Evolutionary conservation across 2,113 vertebrate genomes (phyloP).

Genomic region (Ctenodactylus gundi): DNA sequence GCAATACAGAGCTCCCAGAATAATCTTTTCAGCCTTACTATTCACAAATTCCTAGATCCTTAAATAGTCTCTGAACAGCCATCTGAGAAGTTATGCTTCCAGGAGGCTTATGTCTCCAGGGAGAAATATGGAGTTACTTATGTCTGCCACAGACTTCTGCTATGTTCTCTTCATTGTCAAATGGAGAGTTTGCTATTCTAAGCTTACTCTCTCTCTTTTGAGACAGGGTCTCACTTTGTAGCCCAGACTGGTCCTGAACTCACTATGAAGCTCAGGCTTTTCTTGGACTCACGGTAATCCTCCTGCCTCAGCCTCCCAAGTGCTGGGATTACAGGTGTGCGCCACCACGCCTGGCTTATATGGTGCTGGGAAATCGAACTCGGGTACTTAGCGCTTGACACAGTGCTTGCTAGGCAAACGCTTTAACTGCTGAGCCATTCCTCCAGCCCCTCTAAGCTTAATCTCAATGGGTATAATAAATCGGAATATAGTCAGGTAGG

Average conservation of each 20-base stretch:
- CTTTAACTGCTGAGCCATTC: too few relatives aligned
- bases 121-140: conserved; percentile 37
- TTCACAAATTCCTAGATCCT: conserved; percentile 37
- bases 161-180: conserved; percentile 28
- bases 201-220: too few relatives aligned
- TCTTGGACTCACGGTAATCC: too few relatives aligned
- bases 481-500: background rate
- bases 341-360: too few relatives aligned
- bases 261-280: too few relatives aligned
- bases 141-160: background rate
- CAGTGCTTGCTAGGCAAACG: too few relatives aligned
- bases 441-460: conserved; percentile 50
- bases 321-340: too few relatives aligned
- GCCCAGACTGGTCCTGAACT: too few relatives aligned
- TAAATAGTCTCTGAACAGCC: conserved; percentile 38
- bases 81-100: background rate
- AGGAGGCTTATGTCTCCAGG: conserved; percentile 1
- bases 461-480: conserved; percentile 54
- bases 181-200: conserved; percentile 37
- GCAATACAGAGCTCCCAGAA: conserved; percentile 36
- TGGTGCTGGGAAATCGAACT: too few relatives aligned
- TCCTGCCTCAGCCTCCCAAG: too few relatives aligned
- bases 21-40: conserved; percentile 50
- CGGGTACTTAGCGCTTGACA: too few relatives aligned
- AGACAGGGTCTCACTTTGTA: too few relatives aligned